A percentile compares a stretch with the other conserved stretches of the same genome.
Conservation (phyloP, 2,113 vertebrate genomes). For the Rhadina sibilatrix region DNA sequence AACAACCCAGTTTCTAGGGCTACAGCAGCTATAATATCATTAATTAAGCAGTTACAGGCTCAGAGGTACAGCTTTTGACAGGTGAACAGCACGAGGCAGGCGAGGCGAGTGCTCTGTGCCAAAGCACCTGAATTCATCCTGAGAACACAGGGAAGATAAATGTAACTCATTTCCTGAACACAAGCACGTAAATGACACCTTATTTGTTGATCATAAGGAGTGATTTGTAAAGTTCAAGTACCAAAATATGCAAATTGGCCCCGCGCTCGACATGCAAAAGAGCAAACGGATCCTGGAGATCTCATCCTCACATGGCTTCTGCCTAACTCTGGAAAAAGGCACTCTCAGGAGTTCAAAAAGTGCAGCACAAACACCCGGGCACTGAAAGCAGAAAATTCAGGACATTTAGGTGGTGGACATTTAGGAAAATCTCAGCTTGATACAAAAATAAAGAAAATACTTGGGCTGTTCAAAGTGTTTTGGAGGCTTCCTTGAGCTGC, state of each 20-base stretch:
- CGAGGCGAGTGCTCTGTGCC: background rate
- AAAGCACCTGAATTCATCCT: background rate
- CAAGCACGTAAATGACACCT: conserved; percentile 20
- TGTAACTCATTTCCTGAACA: conserved; percentile 17
- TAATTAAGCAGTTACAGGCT: background rate
- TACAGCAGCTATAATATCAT: background rate
- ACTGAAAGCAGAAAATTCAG: background rate
- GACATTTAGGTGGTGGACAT: background rate
- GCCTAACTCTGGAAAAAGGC: fast-evolving
- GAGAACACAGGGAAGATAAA: conserved; percentile 10
- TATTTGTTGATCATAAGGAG: conserved; percentile 55
- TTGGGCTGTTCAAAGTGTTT: background rate
- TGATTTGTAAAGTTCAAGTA: conserved; percentile 50
- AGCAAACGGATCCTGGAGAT: background rate
- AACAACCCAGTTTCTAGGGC: background rate
- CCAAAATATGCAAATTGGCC: background rate
- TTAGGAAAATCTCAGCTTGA: background rate
- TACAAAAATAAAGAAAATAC: fast-evolving
- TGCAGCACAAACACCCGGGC: background rate
- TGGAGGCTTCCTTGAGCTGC: background rate
- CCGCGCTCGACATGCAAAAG: background rate
- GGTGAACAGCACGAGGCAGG: background rate
- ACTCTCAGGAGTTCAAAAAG: background rate
- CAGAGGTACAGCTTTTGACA: background rate
- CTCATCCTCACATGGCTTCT: background rate